A percentile compares a stretch with the other conserved stretches of the same genome.
Conservation (phyloP, 2,888 invertebrate genomes). For the Gibbula magus region DNA sequence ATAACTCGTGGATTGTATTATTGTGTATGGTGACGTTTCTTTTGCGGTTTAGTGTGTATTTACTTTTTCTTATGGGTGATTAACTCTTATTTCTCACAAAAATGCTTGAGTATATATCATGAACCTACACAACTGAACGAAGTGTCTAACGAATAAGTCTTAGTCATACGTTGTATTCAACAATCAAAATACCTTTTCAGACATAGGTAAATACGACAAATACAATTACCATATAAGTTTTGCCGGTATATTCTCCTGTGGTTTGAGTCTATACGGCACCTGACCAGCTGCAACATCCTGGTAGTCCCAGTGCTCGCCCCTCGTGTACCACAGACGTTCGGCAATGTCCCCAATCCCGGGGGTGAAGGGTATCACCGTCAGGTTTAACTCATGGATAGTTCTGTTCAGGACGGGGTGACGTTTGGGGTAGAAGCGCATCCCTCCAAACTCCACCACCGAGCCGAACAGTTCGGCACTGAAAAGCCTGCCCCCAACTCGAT, state of each 20-base stretch:
- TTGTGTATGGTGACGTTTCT: too few species aligned
- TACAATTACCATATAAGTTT: neutral
- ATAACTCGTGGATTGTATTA: too few species aligned
- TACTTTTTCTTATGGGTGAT: too few species aligned
- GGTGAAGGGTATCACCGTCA: conserved; percentile 30
- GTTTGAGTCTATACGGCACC: conserved; percentile 33
- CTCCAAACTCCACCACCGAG: conserved; percentile 41
- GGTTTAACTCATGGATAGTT: conserved; percentile 30
- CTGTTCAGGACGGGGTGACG: conserved; percentile 24
- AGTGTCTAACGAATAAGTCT: too few species aligned
- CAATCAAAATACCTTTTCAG: too few species aligned
- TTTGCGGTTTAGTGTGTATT: too few species aligned
- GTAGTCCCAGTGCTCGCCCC: conserved; percentile 15
- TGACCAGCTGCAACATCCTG: neutral
- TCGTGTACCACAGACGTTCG: conserved; percentile 14
- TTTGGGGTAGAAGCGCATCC: conserved; percentile 35
- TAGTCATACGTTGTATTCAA: too few species aligned
- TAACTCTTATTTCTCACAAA: too few species aligned
- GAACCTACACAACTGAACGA: too few species aligned
- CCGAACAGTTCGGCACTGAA: conserved; percentile 36
- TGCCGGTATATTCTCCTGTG: conserved; percentile 13
- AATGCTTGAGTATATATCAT: too few species aligned
- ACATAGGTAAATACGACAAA: too few species aligned
- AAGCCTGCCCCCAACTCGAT: conserved; percentile 40
- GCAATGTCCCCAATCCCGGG: conserved; percentile 17